Conservation (phyloP, 1,140 invertebrate genomes). For the Habropoda laboriosa region DNA sequence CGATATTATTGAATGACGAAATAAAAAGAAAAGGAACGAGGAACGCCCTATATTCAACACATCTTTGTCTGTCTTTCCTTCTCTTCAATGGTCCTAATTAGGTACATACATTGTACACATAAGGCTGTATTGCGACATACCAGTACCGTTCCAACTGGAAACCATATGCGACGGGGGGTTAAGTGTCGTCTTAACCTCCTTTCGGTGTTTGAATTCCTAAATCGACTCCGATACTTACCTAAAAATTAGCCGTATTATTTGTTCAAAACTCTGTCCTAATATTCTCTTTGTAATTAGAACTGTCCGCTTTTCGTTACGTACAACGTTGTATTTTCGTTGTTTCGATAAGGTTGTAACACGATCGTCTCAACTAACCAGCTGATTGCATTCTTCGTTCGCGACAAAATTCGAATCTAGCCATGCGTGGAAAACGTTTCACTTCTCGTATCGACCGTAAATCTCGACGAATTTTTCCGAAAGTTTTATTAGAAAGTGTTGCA, state of each 20-base stretch:
- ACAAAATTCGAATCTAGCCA: too few species aligned
- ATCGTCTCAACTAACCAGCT: too few species aligned
- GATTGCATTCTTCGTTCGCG: too few species aligned
- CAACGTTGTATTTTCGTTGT: too few species aligned
- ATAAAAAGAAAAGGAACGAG: conserved; percentile 35
- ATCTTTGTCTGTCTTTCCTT: conserved; percentile 32
- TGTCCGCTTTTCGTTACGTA: too few species aligned
- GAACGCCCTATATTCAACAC: conserved; percentile 42
- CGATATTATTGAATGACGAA: conserved; percentile 25
- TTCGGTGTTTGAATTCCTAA: conserved; percentile 47
- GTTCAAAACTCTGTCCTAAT: not conserved
- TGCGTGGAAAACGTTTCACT: not conserved
- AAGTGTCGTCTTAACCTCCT: conserved; percentile 60
- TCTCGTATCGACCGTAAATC: conserved; percentile 12
- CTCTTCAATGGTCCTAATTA: conserved; percentile 59
- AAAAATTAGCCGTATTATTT: not conserved
- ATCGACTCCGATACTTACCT: conserved; percentile 15
- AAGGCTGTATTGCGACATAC: conserved; percentile 49
- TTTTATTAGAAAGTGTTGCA: conserved; percentile 27
- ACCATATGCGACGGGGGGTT: conserved; percentile 55
- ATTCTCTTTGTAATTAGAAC: not conserved
- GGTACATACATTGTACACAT: conserved; percentile 51
- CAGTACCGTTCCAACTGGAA: conserved; percentile 55
- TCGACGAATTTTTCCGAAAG: not conserved
- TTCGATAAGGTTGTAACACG: too few species aligned